A percentile compares a stretch with the other conserved stretches of the same genome.
Evolutionary conservation across 2,113 vertebrate species (phyloP).

Genomic region (Elephas maximus): DNA sequence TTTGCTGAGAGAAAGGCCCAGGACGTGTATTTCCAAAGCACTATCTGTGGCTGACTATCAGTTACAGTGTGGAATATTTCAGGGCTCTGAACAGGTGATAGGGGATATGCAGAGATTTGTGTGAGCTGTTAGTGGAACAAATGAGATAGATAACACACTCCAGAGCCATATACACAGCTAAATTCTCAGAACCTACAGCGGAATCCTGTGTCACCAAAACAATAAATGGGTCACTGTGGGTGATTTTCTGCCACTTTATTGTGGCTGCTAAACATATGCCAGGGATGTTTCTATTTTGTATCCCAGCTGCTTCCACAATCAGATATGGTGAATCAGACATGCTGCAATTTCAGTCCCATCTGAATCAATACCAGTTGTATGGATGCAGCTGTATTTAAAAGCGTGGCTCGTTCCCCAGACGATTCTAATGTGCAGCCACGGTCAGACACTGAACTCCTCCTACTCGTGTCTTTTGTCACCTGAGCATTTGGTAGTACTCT

Average conservation of each 20-base stretch:
- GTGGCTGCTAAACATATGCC: neutral
- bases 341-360: neutral
- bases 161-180: neutral
- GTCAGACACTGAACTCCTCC: neutral
- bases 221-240: neutral
- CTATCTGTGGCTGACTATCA: too few relatives aligned
- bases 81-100: neutral
- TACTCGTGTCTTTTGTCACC: neutral
- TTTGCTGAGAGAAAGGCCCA: neutral
- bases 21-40: fast-evolving
- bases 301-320: neutral
- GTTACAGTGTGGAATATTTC: neutral
- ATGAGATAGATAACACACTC: neutral
- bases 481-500: fast-evolving
- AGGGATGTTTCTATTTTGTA: neutral
- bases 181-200: neutral
- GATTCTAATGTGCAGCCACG: neutral
- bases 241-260: neutral
- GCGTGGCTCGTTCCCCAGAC: neutral
- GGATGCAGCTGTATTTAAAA: neutral
- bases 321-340: neutral
- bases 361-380: too few relatives aligned
- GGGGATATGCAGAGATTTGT: neutral
- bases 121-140: neutral
- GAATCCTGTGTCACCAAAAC: neutral